Conservation (phyloP, 2,888 invertebrate species). For the Nymphalis c-album region DNA sequence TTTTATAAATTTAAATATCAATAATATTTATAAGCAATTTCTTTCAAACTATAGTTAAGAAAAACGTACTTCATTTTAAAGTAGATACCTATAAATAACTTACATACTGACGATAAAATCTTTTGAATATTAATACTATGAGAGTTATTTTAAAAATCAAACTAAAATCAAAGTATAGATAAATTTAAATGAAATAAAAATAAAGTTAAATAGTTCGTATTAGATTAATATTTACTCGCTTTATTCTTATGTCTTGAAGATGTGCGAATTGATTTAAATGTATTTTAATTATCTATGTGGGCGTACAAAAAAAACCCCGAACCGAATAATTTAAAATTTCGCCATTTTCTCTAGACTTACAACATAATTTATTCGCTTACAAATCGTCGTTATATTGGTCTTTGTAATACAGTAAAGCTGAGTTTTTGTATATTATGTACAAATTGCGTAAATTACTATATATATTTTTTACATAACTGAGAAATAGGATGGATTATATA, state of each 20-base stretch:
- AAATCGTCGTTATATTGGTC: conserved; percentile 29
- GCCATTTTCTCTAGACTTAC: conserved; percentile 35
- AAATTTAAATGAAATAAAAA: conserved; percentile 2
- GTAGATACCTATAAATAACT: no score
- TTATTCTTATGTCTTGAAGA: conserved; percentile 6
- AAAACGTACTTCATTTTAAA: no score
- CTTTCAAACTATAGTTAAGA: no score
- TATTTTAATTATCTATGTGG: conserved; percentile 37
- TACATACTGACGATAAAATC: no score
- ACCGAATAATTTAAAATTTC: conserved; percentile 41
- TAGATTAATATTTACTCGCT: neutral
- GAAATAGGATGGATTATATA: neutral
- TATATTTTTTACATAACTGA: neutral
- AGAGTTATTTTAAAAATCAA: no score
- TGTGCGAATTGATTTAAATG: conserved; percentile 20
- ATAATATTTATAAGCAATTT: no score
- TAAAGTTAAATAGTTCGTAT: neutral
- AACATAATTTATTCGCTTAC: conserved; percentile 42
- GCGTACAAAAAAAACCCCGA: conserved; percentile 41
- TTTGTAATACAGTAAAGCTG: conserved; percentile 24
- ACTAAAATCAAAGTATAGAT: no score
- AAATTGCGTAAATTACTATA: conserved; percentile 21
- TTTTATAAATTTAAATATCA: no score
- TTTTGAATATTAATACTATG: no score
- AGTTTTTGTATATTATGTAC: conserved; percentile 11